Conservation (phyloP, 1,140 invertebrate species). For the Lasaia peninsularis region DNA sequence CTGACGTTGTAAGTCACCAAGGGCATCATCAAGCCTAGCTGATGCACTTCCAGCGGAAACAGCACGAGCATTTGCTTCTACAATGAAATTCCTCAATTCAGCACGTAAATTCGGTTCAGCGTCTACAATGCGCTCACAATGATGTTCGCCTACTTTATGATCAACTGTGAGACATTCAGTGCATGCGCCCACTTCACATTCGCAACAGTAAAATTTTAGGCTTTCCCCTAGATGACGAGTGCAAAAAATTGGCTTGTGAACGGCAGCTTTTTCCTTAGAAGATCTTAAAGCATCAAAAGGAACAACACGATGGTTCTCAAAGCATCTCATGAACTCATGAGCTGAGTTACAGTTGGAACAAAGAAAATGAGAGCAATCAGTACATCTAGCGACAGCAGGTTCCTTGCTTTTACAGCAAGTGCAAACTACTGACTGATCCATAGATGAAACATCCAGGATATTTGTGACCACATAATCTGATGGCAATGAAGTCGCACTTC, state of each 20-base stretch:
- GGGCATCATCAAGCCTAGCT: slow-evolving; percentile 83
- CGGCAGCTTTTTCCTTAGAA: slow-evolving; percentile 84
- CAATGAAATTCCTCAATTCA: slow-evolving; percentile 84
- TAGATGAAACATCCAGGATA: slow-evolving; percentile 89
- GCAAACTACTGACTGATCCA: slow-evolving; percentile 88
- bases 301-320: slow-evolving; percentile 93
- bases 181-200: slow-evolving; percentile 90
- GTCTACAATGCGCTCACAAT: slow-evolving; percentile 86
- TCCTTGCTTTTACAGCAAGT: slow-evolving; percentile 94
- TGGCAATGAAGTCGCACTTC: slow-evolving; percentile 85
- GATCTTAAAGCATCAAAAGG: slow-evolving; percentile 91
- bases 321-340: slow-evolving; percentile 95
- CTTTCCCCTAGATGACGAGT: slow-evolving; percentile 86
- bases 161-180: slow-evolving; percentile 88
- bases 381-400: slow-evolving; percentile 93
- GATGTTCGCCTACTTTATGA: slow-evolving; percentile 88
- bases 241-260: slow-evolving; percentile 91
- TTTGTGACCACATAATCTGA: slow-evolving; percentile 91
- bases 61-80: slow-evolving; percentile 85
- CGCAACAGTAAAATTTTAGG: slow-evolving; percentile 89
- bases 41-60: slow-evolving; percentile 86
- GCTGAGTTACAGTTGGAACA: slow-evolving; percentile 95
- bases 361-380: slow-evolving; percentile 94
- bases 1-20: slow-evolving; percentile 91
- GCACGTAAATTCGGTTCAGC: slow-evolving; percentile 86